Conservation (phyloP, 2,113 vertebrate genomes). For the Piaya cayana region DNA sequence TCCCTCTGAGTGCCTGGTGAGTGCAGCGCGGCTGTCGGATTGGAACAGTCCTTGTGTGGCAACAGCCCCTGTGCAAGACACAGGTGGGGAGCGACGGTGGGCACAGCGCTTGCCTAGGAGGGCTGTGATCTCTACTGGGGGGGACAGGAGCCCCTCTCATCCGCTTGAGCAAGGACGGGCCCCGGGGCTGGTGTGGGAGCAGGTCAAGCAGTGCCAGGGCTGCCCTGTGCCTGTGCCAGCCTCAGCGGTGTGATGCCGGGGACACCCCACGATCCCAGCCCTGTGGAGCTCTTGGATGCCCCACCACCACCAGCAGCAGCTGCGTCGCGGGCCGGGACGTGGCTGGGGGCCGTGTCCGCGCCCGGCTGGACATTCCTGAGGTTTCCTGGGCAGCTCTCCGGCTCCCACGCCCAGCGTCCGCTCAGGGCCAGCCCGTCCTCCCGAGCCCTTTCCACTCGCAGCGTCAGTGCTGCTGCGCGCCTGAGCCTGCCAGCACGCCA, state of each 20-base stretch:
- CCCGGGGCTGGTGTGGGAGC: not conserved
- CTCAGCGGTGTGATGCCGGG: accelerated
- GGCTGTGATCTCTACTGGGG: not conserved
- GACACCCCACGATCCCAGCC: not conserved
- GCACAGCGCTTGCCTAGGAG: not conserved
- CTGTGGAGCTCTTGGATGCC: accelerated
- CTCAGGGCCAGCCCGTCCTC: not conserved
- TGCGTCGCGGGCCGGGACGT: accelerated
- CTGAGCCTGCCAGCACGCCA: accelerated
- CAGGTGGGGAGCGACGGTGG: not conserved
- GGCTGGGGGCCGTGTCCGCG: not conserved
- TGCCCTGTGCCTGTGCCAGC: accelerated
- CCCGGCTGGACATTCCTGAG: constrained; percentile 47
- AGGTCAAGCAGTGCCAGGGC: accelerated
- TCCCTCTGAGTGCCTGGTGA: not conserved
- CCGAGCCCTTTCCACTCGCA: not conserved
- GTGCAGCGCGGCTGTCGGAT: not conserved
- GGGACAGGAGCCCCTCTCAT: accelerated
- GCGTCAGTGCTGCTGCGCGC: not conserved
- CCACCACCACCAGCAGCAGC: accelerated
- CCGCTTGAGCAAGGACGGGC: not conserved
- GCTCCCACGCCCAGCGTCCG: not conserved
- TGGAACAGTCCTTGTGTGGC: not conserved
- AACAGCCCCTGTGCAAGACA: accelerated
- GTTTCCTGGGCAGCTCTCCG: constrained; percentile 6